Base-by-base conservation (phyloP, 1,140 invertebrate genomes). In the Marisa cornuarietis region DNA sequence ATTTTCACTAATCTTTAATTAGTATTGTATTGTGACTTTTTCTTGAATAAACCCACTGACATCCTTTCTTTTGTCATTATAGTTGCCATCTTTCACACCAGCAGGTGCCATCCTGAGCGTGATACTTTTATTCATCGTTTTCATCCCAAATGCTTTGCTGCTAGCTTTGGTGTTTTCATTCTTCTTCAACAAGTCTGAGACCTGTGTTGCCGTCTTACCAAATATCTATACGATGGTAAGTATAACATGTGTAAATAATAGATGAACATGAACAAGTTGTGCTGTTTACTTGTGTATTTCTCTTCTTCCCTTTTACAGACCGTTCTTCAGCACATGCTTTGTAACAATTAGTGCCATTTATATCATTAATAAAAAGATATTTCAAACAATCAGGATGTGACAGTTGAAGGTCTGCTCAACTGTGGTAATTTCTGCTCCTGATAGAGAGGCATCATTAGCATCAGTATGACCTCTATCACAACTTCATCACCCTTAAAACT, bases 181-280 rank as follows among this genome's bases (percentile, higher is more conserved):
- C 85, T 92, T 95, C 26, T 97, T 97, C 87, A 94, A 95, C 85
- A 95, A 94, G 85, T 94, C 94, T 92, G 95, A 96, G 86, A 95
- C 95, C 6, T 95, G 95, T 1, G 94, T 83, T 72, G 82, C 83
- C 26, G 81, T 95, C 81, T 66, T 90, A 31, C 84, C 86, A n/a
- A 83, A 83, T n/a, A 61, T 90, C 9, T 87, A 85, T 58, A 80
- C 85, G 24, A 82, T 87, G 66, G 90, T 90, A 84, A 86, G 87
- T 88, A 73, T 51, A 18, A 11, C 62, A 42, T 6, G 6, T 42
- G 31, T 6, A 42, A 42, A 42, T 42, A 42, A 42, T 42, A 42
- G 31, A 42, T 42, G 2, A 42, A 42, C 31, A 42, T 42, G 31
- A 42, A 6, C 31, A 42, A 42, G 31, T 42, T 42, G 31, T 42